Base-by-base conservation (phyloP, 1,140 invertebrate species). In the Aphaenogaster rudis region DNA sequence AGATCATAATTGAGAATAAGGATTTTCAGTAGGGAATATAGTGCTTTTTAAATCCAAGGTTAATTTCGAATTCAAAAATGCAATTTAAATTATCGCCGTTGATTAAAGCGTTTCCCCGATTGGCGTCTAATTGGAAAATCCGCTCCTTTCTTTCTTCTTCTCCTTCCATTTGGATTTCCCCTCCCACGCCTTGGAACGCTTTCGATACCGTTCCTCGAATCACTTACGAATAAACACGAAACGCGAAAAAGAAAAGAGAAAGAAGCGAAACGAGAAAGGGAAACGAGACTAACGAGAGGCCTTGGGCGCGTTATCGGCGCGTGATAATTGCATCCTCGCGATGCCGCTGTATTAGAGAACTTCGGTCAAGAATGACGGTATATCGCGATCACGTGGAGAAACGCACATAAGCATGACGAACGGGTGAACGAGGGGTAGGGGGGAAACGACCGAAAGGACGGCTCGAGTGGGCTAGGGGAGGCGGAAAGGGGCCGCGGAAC, bases 361-460 rank as follows among this genome's bases (percentile, higher is more conserved):
- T 84, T 61, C 11, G 42, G 42, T 13, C 28, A 72, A 59, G 42
- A 74, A 79, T 48, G 88, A 79, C 52, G 28, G n/a, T 50, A 74
- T 61, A 66, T 74, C 42, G 61, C 61, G 61, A 74, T 90, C 88
- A 90, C 88, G 88, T 90, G 88, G 76, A 74, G 71, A 90, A 82
- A 86, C 72, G 50, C 63, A 36, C 8, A 21, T 8, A 69, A 67
- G 78, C 33, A n/a, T 28, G 13, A 21, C 33, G 33, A n/a, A 33
- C 36, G 21, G n/a, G 17, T 6, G 71, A 11, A 11, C 9, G 7
- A 63, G 42, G 3, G 45, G n/a, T 4, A 48, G 11, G 42, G 13
- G 39, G 3, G 50, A 45, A 7, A 39, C 11, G 39, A 50, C 71
- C 42, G 45, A 72, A 76, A 67, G 64, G 85, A 50, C 71, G 78